Base-by-base conservation (phyloP, 1,140 invertebrate genomes). In the Ephestia elutella region DNA sequence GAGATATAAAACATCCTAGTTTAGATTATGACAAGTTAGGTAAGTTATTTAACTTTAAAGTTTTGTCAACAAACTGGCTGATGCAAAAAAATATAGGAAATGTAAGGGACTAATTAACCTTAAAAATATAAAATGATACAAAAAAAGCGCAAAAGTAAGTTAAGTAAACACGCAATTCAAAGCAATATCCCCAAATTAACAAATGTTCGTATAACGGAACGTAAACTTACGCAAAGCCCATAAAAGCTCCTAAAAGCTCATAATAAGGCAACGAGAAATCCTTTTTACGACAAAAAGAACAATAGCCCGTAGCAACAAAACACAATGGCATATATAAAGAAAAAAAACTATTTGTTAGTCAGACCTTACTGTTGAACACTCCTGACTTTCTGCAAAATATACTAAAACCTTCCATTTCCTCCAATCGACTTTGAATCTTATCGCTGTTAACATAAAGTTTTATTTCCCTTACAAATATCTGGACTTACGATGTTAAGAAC, bases 331-430 rank as follows among this genome's bases (percentile, higher is more conserved):
- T 18, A 55, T 49, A 56, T 49, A 56, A 54, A 60, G 55, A 59
- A 59, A 59, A 59, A 60, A 59, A 59, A 57, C 28, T 57, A 54
- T 57, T 49, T 60, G 57, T 59, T 63, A 63, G 48, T 56, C 56
- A 58, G 56, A 59, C 57, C 61, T 20, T 53, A 19, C 54, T 32
- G 48, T 63, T 56, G 18, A 25, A 17, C 25, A 59, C 62, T 30
- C 30, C 62, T 63, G 62, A 19, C 32, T 59, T 59, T 20, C 11
- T 13, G 44, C 53, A 15, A 50, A 59, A 17, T 18, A n/a, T 20
- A 56, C 61, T 13, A 55, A 51, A 11, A 54, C 28, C 38, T 38
- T 15, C 15, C 25, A 21, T 5, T 2, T 10, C 19, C 5, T 5
- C 38, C 61, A 59, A 13, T 20, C 18, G 7, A 59, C 18, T 48